Evolutionary conservation across 2,113 vertebrate genomes (phyloP).

Genomic region (Zosterops hypoxanthus): DNA sequence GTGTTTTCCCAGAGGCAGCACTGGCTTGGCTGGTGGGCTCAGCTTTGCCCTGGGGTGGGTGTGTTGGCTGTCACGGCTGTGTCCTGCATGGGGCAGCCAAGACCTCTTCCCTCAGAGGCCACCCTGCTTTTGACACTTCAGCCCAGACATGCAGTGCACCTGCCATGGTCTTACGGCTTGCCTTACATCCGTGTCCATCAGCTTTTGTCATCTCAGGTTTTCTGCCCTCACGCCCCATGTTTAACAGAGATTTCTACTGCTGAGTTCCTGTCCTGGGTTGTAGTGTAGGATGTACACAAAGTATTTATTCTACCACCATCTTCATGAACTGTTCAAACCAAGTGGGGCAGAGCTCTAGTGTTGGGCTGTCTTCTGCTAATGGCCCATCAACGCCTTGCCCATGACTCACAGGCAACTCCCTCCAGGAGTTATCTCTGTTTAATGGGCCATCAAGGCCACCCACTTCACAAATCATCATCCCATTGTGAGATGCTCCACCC

Average conservation of each 20-base stretch:
- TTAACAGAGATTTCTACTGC: background rate
- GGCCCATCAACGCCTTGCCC: too few relatives aligned
- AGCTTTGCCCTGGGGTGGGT: background rate
- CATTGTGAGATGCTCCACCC: too few relatives aligned
- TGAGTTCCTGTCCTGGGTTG: background rate
- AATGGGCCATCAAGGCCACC: too few relatives aligned
- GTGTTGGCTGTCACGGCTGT: background rate
- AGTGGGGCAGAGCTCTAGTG: too few relatives aligned
- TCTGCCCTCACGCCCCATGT: background rate
- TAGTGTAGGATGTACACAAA: too few relatives aligned
- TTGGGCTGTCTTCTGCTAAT: too few relatives aligned
- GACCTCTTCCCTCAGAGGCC: background rate
- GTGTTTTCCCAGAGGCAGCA: background rate
- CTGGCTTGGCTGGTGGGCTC: background rate
- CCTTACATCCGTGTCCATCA: rapidly evolving
- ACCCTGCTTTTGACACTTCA: background rate
- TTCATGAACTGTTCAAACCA: too few relatives aligned
- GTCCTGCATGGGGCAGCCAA: rapidly evolving
- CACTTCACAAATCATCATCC: too few relatives aligned
- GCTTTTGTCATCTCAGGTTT: background rate
- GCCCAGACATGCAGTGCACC: background rate
- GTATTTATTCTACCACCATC: too few relatives aligned
- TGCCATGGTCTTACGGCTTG: background rate
- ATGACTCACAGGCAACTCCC: too few relatives aligned
- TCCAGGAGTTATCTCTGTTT: too few relatives aligned